Base-by-base conservation (phyloP, 2,888 invertebrate species). In the Pseudococcus longispinus region DNA sequence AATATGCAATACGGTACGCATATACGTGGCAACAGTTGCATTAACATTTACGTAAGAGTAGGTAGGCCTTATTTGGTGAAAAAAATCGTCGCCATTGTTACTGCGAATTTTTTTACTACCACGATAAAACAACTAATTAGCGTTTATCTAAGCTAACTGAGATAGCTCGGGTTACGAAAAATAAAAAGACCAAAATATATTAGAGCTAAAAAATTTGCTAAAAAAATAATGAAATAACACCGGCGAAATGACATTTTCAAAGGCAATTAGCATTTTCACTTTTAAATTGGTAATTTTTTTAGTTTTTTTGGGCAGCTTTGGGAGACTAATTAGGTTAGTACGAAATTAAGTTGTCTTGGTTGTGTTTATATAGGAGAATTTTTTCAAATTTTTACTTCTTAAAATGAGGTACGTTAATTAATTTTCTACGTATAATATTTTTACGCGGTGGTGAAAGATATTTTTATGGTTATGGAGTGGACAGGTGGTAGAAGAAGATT, bases 251-350 rank as follows among this genome's bases (percentile, higher is more conserved):
- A 29, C 70, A 29, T 32, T 70, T 70, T 70, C 70, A 15, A 29
- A 29, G 70, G 70, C 20, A 70, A 70, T 70, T 70, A 70, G 70
- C 29, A 29, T 29, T 70, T 70, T 70, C 18, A 32, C 29, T 29
- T 29, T 70, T 70, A 70, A 70, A 70, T 70, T 29, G 70, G 26
- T 70, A 29, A 15, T 70, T 70, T 70, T 70, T 70, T 70, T 29
- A 4, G 8, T 6, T 70, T 29, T 29, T 18, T 23, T 37, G 37
- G 37, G n/a, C 9, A 60, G 23, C 60, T 23, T 15, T 1, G 60
- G 13, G 29, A 70, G 29, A 29, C 70, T 70, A 70, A 70, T 70
- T 70, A 70, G 3, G 29, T 70, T 70, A 18, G 3, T 70, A 13
- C 13, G 18, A 60, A 60, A 70, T 70, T 70, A 70, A 29, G 4